These are phyloP conservation scores for Sylvilagus floridanus DNA, from an alignment of 2,797 vertebrate species.

Conservation along the genomic window DNA sequence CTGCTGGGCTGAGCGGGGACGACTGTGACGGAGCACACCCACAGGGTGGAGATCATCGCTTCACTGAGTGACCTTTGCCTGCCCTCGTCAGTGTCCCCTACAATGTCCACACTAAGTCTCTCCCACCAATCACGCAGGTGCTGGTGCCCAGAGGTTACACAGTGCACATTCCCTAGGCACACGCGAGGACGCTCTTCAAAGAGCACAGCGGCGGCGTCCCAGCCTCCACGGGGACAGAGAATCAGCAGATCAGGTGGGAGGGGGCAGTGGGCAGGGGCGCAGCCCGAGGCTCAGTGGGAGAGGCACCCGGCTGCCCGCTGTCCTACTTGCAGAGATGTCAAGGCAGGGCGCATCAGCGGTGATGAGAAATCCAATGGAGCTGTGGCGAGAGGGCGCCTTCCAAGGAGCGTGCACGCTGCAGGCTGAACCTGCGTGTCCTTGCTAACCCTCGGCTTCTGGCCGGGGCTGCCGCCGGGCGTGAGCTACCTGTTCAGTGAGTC, in stretches of 20 bases:
- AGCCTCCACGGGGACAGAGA: background rate
- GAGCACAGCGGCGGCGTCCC: background rate
- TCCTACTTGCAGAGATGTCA: slow-evolving; percentile 7
- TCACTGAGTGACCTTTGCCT: background rate
- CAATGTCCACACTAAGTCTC: too few relatives aligned
- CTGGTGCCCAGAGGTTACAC: too few relatives aligned
- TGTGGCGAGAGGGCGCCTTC: slow-evolving; percentile 73
- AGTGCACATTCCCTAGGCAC: background rate
- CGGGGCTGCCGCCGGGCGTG: slow-evolving; percentile 79
- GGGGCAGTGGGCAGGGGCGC: background rate
- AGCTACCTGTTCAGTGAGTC: slow-evolving; percentile 85
- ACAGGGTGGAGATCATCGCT: background rate
- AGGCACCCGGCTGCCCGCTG: background rate
- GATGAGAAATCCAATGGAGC: slow-evolving; percentile 75
- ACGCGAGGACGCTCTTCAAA: background rate
- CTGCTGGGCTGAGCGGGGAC: background rate
- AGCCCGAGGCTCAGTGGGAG: background rate
- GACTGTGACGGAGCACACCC: background rate
- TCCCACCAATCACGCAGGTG: too few relatives aligned
- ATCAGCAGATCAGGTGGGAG: background rate
- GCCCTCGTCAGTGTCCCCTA: background rate
- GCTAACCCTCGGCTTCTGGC: slow-evolving; percentile 80
- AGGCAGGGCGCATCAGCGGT: background rate
- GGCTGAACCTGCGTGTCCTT: slow-evolving; percentile 71
- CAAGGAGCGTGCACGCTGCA: slow-evolving; percentile 78